A percentile compares a stretch with the other conserved stretches of the same genome.
phyloP scores from a whole-genome alignment of 2,797 vertebrate species.

The Oryzias sinensis region DNA sequence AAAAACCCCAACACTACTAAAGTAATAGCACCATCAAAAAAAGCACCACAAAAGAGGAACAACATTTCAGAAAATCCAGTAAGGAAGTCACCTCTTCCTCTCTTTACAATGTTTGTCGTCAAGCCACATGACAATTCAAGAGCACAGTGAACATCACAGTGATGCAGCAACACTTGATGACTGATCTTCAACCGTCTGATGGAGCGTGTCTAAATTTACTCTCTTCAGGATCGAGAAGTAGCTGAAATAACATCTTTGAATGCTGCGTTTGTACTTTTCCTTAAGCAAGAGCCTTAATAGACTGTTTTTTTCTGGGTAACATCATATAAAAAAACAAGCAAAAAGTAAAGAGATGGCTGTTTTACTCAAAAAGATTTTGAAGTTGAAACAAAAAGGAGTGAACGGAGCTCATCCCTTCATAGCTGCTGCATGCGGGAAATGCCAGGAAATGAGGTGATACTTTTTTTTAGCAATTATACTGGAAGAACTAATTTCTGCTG shows the following conservation, averaged over 20 bases:
- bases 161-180: constrained; percentile 11
- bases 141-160: constrained; percentile 25
- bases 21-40: constrained; percentile 79
- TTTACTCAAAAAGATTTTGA: background rate
- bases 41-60: constrained; percentile 66
- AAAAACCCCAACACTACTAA: constrained; percentile 33
- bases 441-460: too few species aligned
- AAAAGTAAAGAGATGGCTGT: background rate
- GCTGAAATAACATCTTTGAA: constrained; percentile 28
- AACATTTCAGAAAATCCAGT: constrained; percentile 25
- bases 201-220: constrained; percentile 19
- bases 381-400: background rate
- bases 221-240: constrained; percentile 10
- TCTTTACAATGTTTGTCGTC: constrained; percentile 11
- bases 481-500: too few species aligned
- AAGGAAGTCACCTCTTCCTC: constrained; percentile 33
- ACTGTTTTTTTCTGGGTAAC: background rate
- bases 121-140: constrained; percentile 1
- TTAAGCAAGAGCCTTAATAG: background rate
- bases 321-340: background rate
- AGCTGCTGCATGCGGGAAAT: background rate
- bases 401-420: background rate
- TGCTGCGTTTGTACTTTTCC: background rate
- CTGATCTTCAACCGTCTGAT: background rate
- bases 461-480: too few species aligned